Percentiles rank a stretch among this genome's conserved stretches.
Evolutionary conservation across 1,140 invertebrate species (phyloP).

Genomic region (Physella acuta): DNA sequence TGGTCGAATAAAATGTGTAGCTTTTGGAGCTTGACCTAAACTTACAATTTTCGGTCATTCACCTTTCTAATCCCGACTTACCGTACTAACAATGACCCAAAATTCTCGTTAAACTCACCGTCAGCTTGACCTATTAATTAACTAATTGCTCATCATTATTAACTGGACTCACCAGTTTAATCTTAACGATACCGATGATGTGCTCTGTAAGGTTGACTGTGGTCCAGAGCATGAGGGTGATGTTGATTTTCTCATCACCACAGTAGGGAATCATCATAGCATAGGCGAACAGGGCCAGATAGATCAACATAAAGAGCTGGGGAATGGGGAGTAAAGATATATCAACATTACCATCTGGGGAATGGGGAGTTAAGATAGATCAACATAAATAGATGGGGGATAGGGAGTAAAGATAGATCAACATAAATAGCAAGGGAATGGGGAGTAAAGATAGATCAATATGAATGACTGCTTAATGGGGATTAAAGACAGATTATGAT

Average conservation of each 20-base stretch:
- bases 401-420: not conserved
- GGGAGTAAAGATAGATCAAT: no score
- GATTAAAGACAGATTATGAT: no score
- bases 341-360: not conserved
- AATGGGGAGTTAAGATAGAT: not conserved
- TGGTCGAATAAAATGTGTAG: no score
- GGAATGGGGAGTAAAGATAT: not conserved
- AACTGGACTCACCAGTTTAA: slow-evolving; percentile 47
- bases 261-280: slow-evolving; percentile 59
- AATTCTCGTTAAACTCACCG: no score
- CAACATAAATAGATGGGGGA: not conserved
- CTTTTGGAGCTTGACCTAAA: no score
- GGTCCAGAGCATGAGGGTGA: slow-evolving; percentile 56
- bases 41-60: no score
- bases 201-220: slow-evolving; percentile 47
- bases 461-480: no score
- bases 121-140: no score
- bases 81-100: no score
- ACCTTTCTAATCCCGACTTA: no score
- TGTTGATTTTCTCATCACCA: slow-evolving; percentile 56
- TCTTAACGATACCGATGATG: slow-evolving; percentile 43
- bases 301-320: slow-evolving; percentile 59
- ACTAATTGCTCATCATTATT: no score
- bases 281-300: slow-evolving; percentile 57
- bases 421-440: not conserved